phyloP scores from a whole-genome alignment of 2,797 vertebrate species.

The Betta splendens region DNA sequence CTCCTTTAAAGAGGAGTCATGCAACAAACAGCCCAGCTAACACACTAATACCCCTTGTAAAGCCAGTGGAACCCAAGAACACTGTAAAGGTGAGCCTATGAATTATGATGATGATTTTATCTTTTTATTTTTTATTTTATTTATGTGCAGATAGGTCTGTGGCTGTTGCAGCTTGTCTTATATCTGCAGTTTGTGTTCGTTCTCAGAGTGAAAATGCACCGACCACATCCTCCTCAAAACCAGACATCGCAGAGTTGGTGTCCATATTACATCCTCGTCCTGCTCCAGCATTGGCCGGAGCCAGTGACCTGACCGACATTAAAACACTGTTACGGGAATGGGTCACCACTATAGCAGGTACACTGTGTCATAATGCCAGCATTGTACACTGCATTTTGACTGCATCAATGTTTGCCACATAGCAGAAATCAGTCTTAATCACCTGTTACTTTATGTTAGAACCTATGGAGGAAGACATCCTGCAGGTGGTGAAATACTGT shows the following conservation, averaged over 20 bases:
- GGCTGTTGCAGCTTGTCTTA: background rate
- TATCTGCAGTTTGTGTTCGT: background rate
- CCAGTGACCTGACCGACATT: slow-evolving; percentile 90
- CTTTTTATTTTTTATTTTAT: background rate
- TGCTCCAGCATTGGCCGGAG: slow-evolving; percentile 90
- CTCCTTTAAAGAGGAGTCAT: slow-evolving; percentile 86
- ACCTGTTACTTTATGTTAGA: slow-evolving; percentile 75
- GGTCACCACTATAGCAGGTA: slow-evolving; percentile 92
- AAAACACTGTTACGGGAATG: slow-evolving; percentile 91
- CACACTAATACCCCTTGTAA: slow-evolving; percentile 77
- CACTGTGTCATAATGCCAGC: background rate
- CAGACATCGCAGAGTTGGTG: slow-evolving; percentile 59
- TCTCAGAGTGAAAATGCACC: slow-evolving; percentile 82
- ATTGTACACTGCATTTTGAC: background rate
- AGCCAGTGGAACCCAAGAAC: slow-evolving; percentile 74
- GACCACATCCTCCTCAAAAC: slow-evolving; percentile 77
- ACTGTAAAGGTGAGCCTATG: slow-evolving; percentile 79
- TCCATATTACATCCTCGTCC: slow-evolving; percentile 71
- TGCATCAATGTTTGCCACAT: background rate
- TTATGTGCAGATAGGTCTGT: background rate
- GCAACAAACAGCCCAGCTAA: slow-evolving; percentile 84
- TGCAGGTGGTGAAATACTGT: slow-evolving; percentile 98
- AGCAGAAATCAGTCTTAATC: background rate
- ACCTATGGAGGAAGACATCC: slow-evolving; percentile 98
- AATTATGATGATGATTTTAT: background rate